phyloP scores from a whole-genome alignment of 1,140 invertebrate species.

The Drosophila pachea region DNA sequence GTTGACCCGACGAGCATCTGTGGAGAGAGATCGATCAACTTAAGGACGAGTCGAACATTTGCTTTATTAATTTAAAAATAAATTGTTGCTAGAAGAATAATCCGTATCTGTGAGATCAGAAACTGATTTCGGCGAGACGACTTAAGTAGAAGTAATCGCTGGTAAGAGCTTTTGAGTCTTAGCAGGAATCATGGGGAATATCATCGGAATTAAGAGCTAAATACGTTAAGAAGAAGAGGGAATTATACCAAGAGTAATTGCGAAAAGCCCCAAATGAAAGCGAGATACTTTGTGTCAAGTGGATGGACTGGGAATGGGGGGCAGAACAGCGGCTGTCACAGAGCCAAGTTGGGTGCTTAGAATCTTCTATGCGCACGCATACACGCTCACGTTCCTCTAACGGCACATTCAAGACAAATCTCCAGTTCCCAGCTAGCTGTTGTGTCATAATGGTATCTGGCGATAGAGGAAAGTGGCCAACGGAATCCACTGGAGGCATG shows the following conservation, averaged over 20 bases:
- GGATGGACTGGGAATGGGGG: conserved; percentile 17
- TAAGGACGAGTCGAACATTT: not conserved
- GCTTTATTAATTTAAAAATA: too few relatives aligned
- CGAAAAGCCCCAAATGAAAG: not conserved
- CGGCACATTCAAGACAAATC: conserved; percentile 22
- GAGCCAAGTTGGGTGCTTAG: conserved; percentile 11
- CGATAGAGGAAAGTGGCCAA: conserved; percentile 42
- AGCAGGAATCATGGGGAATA: too few relatives aligned
- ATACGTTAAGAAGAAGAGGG: not conserved
- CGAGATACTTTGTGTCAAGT: conserved; percentile 18
- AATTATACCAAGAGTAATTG: conserved; percentile 16
- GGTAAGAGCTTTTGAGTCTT: too few relatives aligned
- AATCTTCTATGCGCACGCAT: conserved; percentile 23
- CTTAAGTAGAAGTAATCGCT: too few relatives aligned
- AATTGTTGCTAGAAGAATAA: too few relatives aligned
- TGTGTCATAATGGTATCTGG: conserved; percentile 65
- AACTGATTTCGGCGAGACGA: too few relatives aligned
- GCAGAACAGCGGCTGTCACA: not conserved
- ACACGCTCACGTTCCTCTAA: conserved; percentile 22
- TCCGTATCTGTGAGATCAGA: too few relatives aligned
- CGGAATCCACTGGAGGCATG: conserved; percentile 17
- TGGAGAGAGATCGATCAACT: not conserved
- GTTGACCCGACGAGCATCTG: conserved; percentile 49
- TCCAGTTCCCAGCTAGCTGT: conserved; percentile 7
- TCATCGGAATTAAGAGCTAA: too few relatives aligned